Evolutionary conservation across 2,113 vertebrate species (phyloP).

Genomic region (human): GRCh38 chr4:109311501-109312000

Average conservation of each 20-base stretch:
- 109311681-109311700: background rate
- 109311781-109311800: background rate
- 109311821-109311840: background rate
- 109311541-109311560: background rate
- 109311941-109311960: background rate
- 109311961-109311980: background rate
- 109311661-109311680: background rate
- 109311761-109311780: background rate
- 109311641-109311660: background rate
- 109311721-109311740: background rate
- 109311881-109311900: background rate
- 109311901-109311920: background rate
- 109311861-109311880: background rate
- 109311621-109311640: background rate
- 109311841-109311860: background rate
- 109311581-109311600: background rate
- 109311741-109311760: background rate
- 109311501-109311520: background rate
- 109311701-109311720: background rate
- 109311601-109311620: background rate
- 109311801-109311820: background rate
- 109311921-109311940: background rate
- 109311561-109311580: background rate
- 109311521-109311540: background rate
- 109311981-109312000: background rate